phyloP scores from a whole-genome alignment of 2,113 vertebrate genomes.

The Stomatorhinus ivindoensis region DNA sequence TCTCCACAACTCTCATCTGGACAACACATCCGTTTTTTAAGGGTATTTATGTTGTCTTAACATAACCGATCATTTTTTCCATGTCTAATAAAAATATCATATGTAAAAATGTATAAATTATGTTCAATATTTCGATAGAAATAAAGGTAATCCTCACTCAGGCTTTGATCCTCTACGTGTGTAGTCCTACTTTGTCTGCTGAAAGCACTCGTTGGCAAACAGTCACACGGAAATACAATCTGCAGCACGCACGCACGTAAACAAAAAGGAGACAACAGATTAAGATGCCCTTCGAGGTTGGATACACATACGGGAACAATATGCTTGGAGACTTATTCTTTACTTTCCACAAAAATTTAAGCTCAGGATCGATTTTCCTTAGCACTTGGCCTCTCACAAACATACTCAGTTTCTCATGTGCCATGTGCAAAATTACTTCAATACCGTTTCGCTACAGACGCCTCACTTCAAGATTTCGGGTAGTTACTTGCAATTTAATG shows the following conservation, averaged over 20 bases:
- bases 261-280: not conserved
- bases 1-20: not conserved
- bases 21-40: not conserved
- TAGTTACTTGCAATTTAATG: not conserved
- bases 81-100: conserved; percentile 37
- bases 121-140: conserved; percentile 35
- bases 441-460: not conserved
- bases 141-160: conserved; percentile 36
- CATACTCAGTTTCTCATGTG: not conserved
- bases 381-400: not conserved
- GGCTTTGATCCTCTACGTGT: not conserved
- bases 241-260: not conserved
- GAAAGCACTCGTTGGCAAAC: not conserved
- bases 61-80: conserved; percentile 3
- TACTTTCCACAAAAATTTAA: not conserved
- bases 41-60: conserved; percentile 5
- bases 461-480: not conserved
- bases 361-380: not conserved
- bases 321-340: not conserved
- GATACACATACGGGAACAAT: not conserved
- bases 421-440: not conserved
- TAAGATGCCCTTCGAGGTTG: not conserved
- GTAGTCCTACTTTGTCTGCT: not conserved
- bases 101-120: conserved; percentile 43
- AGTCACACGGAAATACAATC: not conserved